Conservation (phyloP, 2,888 invertebrate genomes). For the Tinea semifulvella region DNA sequence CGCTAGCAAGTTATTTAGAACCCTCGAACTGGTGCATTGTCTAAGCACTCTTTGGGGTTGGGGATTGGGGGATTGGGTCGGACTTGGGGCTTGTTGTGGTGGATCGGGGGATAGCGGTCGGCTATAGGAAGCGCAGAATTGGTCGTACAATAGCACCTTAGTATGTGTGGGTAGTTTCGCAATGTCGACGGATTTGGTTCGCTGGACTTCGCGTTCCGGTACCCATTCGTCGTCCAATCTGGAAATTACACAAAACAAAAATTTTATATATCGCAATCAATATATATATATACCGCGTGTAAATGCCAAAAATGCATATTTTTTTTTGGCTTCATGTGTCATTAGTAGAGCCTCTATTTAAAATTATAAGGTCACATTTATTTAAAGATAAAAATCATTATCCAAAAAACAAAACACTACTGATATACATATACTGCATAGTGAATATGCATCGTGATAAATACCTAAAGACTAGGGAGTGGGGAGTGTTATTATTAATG, state of each 20-base stretch:
- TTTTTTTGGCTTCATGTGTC: no score
- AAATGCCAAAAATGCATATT: no score
- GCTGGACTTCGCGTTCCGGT: slow-evolving; percentile 73
- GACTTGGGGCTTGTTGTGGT: slow-evolving; percentile 19
- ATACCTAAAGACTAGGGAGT: no score
- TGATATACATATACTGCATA: no score
- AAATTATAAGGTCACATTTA: no score
- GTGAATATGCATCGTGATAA: no score
- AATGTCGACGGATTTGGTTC: slow-evolving; percentile 69
- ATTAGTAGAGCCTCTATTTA: no score
- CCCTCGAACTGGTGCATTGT: slow-evolving; percentile 42
- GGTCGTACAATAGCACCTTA: slow-evolving; percentile 60
- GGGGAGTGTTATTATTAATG: no score
- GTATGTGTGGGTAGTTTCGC: slow-evolving; percentile 53
- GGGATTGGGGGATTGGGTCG: slow-evolving; percentile 17
- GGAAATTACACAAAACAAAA: slow-evolving; percentile 27
- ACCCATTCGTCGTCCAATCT: slow-evolving; percentile 91
- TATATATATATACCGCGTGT: no score
- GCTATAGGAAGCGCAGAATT: slow-evolving; percentile 53
- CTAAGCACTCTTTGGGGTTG: slow-evolving; percentile 26
- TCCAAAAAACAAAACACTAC: no score
- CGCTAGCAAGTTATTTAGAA: slow-evolving; percentile 39
- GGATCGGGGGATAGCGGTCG: slow-evolving; percentile 24
- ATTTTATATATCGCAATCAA: no score
- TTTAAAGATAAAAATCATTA: no score